Evolutionary conservation across 2,113 vertebrate species (phyloP), one percentile per base, ranked within the genome.

Genomic region (Merops nubicus): DNA sequence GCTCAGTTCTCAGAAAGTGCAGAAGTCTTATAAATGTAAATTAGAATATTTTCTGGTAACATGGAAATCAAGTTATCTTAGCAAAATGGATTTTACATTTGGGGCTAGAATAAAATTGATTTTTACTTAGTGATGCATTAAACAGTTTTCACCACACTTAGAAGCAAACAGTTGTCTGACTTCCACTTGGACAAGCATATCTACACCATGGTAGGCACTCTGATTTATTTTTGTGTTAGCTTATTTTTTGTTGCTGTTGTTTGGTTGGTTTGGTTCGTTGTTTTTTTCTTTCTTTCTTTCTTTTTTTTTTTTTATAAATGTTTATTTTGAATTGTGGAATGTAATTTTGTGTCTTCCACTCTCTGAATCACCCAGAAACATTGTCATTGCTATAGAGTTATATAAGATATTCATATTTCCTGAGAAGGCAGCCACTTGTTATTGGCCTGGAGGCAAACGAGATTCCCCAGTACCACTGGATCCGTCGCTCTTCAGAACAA

Each of bases 31-130:
- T 23, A 56, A 83, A 80, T 75, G 47, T 67, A 68, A 92, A 92
- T 92, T 45, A 75, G 26, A 75, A 38, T 89, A 89, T 94, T 86
- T 93, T 78, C 78, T 75, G 75, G 73, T 56, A 82, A 86, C 9
- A 29, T 31, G 34, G 86, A 84, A 84, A 93, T 86, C 60, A 91
- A 78, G 31, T 89, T 92, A 87, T 78, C 5, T 0, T 84, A 72
- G 31, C 15, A 81, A 88, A 93, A 70, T 63, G 34, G 64, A 68
- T 94, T 96, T 95, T 88, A 70, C 10, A 51, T 94, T 90, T 84
- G 38, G 29, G 67, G 23, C 38, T 92, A 12, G n/a, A 84, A 77
- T 63, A 72, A 94, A 92, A 91, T 69, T 81, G 76, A 83, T 93
- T 95, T 93, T 96, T 93, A 75, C 43, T 59, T 84, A 87, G 43